phyloP scores from a whole-genome alignment of 2,797 vertebrate species.

The Alfaro cultratus region DNA sequence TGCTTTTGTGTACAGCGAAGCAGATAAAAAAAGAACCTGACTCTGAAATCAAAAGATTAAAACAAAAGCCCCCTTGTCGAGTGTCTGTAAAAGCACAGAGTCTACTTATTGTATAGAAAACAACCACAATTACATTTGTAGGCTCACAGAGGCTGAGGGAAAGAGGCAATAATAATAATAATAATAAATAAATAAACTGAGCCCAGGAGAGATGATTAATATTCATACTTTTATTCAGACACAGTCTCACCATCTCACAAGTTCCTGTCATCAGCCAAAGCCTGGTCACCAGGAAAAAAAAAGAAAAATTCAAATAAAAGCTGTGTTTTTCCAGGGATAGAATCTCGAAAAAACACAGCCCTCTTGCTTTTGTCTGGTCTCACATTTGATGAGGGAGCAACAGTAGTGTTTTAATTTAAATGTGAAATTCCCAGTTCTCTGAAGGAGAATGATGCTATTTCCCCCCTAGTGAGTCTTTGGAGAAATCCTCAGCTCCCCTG shows the following conservation, averaged over 20 bases:
- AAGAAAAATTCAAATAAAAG: neutral
- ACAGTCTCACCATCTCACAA: slow-evolving; percentile 54
- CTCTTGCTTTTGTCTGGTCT: slow-evolving; percentile 43
- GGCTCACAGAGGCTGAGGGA: slow-evolving; percentile 58
- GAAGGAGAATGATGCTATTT: slow-evolving; percentile 68
- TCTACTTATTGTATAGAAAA: slow-evolving; percentile 79
- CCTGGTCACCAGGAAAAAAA: slow-evolving; percentile 42
- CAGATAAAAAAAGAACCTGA: slow-evolving; percentile 77
- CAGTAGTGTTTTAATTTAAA: slow-evolving; percentile 73
- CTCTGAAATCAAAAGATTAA: slow-evolving; percentile 81
- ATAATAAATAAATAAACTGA: slow-evolving; percentile 3
- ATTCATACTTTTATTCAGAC: slow-evolving; percentile 71
- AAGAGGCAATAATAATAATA: slow-evolving; percentile 50
- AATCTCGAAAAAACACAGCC: slow-evolving; percentile 29
- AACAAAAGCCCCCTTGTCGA: slow-evolving; percentile 76
- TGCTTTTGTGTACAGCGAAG: slow-evolving; percentile 73
- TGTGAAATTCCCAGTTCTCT: slow-evolving; percentile 70
- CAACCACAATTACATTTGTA: slow-evolving; percentile 78
- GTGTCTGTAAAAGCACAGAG: slow-evolving; percentile 63
- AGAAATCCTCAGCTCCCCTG: slow-evolving; percentile 73
- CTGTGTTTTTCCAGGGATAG: slow-evolving; percentile 36
- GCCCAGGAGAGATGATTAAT: slow-evolving; percentile 78
- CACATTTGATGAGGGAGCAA: slow-evolving; percentile 65
- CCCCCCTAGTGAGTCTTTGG: slow-evolving; percentile 72
- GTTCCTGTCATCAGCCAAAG: slow-evolving; percentile 57